Conservation (phyloP, 2,113 vertebrate genomes). For the Antigone vipio region DNA sequence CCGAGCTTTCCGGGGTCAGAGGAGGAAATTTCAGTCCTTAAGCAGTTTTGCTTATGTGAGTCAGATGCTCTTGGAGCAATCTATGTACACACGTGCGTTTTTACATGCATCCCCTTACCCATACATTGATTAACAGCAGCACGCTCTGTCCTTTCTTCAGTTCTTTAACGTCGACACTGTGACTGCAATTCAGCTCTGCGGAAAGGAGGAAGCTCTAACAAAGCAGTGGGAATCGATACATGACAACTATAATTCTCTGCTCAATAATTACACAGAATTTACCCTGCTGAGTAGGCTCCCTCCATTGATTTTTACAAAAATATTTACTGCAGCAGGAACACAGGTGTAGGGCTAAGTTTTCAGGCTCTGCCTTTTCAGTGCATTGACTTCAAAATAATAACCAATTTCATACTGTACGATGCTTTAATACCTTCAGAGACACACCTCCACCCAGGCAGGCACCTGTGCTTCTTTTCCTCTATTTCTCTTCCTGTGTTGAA, state of each 20-base stretch:
- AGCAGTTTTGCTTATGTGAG: not conserved
- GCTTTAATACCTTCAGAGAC: not conserved
- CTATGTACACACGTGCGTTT: not conserved
- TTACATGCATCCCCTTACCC: not conserved
- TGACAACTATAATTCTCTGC: constrained; percentile 51
- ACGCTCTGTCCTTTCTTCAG: not conserved
- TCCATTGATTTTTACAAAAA: constrained; percentile 48
- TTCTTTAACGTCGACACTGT: not conserved
- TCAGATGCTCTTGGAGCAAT: not conserved
- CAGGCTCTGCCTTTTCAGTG: not conserved
- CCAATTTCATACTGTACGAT: not conserved
- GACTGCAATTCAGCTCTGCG: not conserved
- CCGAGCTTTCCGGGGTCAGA: constrained; percentile 14
- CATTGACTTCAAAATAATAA: constrained; percentile 41
- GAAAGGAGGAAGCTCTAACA: not conserved
- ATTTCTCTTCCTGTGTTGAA: not conserved
- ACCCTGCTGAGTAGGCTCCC: constrained; percentile 19
- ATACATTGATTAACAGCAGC: not conserved
- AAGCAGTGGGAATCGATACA: constrained; percentile 32
- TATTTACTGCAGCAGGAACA: constrained; percentile 37
- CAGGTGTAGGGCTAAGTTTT: not conserved
- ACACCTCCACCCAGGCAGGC: not conserved
- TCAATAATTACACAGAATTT: constrained; percentile 49
- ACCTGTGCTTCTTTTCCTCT: not conserved
- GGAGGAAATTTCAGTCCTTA: not conserved